phyloP scores from a whole-genome alignment of 2,888 invertebrate species.

The Cheilosia urbana region DNA sequence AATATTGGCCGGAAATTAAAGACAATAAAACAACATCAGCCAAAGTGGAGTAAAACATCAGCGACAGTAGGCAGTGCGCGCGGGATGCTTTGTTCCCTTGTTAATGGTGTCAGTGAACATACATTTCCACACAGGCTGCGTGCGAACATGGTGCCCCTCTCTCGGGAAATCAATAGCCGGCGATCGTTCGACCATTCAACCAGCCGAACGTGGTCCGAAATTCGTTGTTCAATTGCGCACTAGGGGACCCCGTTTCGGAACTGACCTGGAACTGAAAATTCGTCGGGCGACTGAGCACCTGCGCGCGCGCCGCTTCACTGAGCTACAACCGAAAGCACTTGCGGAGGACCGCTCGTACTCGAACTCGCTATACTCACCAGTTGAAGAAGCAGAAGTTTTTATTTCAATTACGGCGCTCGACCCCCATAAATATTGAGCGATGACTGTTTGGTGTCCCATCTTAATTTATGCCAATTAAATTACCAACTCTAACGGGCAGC shows the following conservation, averaged over 20 bases:
- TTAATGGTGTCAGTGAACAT: conserved; percentile 73
- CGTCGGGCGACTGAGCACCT: conserved; percentile 67
- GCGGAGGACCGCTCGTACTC: conserved; percentile 30
- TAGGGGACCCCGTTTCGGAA: conserved; percentile 63
- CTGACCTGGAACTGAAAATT: conserved; percentile 66
- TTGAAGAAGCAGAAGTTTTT: conserved; percentile 11
- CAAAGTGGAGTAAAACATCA: conserved; percentile 49
- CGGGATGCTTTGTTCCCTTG: conserved; percentile 65
- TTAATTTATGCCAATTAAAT: conserved; percentile 75
- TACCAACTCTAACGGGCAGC: conserved; percentile 66
- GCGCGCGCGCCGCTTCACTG: conserved; percentile 68
- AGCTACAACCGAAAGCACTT: conserved; percentile 34
- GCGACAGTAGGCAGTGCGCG: conserved; percentile 14
- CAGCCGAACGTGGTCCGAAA: conserved; percentile 30
- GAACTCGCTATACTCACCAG: not conserved
- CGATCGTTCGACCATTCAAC: conserved; percentile 67
- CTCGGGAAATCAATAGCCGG: conserved; percentile 63
- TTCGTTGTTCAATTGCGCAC: conserved; percentile 67
- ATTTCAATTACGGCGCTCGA: conserved; percentile 67
- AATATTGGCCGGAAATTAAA: conserved; percentile 71
- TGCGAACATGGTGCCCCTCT: not conserved
- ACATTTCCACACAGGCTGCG: conserved; percentile 34
- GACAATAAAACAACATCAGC: conserved; percentile 60
- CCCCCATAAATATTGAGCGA: conserved; percentile 72
- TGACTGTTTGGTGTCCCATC: conserved; percentile 72